Conservation (phyloP, 2,797 vertebrate genomes). For the Pseudopleuronectes americanus region DNA sequence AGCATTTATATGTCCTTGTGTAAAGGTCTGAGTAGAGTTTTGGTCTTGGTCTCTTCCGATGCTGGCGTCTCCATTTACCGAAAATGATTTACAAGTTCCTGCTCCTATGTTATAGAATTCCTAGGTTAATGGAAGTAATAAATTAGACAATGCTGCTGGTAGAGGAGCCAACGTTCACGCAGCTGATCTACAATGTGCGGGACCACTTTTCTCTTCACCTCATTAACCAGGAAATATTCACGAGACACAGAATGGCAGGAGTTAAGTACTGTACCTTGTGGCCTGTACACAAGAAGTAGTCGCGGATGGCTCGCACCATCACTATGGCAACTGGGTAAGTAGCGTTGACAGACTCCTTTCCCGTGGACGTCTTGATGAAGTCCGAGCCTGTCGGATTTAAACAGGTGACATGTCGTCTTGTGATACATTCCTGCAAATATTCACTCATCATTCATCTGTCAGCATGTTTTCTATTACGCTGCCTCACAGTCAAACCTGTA, state of each 20-base stretch:
- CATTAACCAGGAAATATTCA: slow-evolving; percentile 13
- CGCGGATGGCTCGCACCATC: slow-evolving; percentile 94
- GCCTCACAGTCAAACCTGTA: not conserved
- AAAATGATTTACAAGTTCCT: not conserved
- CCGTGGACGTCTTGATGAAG: slow-evolving; percentile 98
- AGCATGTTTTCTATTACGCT: not conserved
- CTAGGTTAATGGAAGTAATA: not conserved
- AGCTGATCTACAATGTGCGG: not conserved
- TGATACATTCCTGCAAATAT: not conserved
- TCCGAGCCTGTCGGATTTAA: slow-evolving; percentile 88
- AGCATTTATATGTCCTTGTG: not conserved
- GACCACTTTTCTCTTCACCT: not conserved
- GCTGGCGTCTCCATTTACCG: not conserved
- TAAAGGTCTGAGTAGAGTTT: not conserved
- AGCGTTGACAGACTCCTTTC: slow-evolving; percentile 95
- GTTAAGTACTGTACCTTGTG: slow-evolving; percentile 85
- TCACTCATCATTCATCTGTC: not conserved
- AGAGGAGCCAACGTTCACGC: not conserved
- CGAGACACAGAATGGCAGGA: not conserved
- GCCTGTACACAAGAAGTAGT: slow-evolving; percentile 91
- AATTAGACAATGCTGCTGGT: not conserved
- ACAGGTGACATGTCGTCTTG: slow-evolving; percentile 16
- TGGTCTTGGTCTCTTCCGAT: not conserved
- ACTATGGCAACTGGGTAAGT: slow-evolving; percentile 93
- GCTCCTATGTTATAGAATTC: not conserved